Conservation (phyloP, 2,888 invertebrate species). For the Hymenopus coronatus region DNA sequence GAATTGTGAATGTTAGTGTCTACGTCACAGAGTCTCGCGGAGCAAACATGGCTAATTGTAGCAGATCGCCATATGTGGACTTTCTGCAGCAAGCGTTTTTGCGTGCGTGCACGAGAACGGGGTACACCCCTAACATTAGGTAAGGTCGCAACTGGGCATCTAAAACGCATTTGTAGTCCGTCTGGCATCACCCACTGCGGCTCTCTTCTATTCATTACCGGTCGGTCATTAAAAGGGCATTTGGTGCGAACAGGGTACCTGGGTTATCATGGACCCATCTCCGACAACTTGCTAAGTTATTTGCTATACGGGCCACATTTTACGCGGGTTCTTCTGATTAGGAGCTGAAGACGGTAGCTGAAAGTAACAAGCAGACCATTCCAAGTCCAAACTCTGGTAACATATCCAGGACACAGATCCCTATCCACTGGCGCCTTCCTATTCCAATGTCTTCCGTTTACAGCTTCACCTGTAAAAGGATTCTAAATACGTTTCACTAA, state of each 20-base stretch:
- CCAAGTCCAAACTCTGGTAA: too few relatives aligned
- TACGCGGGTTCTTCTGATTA: background rate
- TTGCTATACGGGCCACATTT: background rate
- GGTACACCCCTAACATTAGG: background rate
- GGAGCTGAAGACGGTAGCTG: background rate
- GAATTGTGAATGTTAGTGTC: background rate
- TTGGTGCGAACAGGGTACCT: background rate
- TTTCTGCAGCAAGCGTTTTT: background rate
- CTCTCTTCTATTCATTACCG: constrained; percentile 2
- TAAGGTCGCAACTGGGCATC: background rate
- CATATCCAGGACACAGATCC: too few relatives aligned
- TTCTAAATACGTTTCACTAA: too few relatives aligned
- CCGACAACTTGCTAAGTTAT: background rate
- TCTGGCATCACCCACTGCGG: background rate
- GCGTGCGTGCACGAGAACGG: background rate
- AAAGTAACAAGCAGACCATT: too few relatives aligned
- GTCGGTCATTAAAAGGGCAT: constrained; percentile 12
- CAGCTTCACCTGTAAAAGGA: too few relatives aligned
- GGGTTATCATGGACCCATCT: background rate
- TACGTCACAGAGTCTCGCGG: background rate
- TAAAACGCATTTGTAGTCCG: background rate
- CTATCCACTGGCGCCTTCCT: too few relatives aligned
- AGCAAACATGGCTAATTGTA: background rate
- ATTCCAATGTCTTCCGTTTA: too few relatives aligned
- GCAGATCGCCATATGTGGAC: background rate